phyloP scores from a whole-genome alignment of 2,113 vertebrate species.

The Dasypus novemcinctus region DNA sequence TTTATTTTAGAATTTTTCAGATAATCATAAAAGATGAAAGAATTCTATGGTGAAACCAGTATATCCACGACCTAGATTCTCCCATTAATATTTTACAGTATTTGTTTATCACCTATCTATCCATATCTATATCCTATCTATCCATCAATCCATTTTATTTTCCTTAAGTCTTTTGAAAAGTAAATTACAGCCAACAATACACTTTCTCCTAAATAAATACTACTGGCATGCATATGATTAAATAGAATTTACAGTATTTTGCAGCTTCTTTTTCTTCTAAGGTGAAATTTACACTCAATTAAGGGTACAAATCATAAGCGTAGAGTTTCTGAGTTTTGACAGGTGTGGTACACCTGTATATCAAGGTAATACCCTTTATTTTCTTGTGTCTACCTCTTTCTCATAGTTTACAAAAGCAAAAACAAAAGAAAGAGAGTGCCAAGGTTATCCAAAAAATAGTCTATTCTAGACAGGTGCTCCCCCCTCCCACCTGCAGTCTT shows the following conservation, averaged over 20 bases:
- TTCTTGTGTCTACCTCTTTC: background rate
- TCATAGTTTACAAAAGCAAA: background rate
- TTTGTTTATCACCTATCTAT: fast-evolving
- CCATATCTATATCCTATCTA: fast-evolving
- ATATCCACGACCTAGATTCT: fast-evolving
- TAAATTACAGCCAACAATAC: background rate
- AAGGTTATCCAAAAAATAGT: background rate
- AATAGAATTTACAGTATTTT: background rate
- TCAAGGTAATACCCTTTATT: background rate
- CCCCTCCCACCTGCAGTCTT: fast-evolving
- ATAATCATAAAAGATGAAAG: background rate
- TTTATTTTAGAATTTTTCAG: background rate
- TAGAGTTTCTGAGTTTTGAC: background rate
- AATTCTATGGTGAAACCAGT: background rate
- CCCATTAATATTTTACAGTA: background rate
- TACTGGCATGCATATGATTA: fast-evolving
- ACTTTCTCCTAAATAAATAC: background rate
- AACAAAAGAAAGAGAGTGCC: background rate
- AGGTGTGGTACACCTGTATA: background rate
- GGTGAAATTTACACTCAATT: background rate
- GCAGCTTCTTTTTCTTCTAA: background rate
- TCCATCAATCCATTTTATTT: too few relatives aligned
- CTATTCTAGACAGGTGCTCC: fast-evolving
- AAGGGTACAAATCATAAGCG: background rate
- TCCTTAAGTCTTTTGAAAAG: background rate